Conservation (phyloP, 2,888 invertebrate genomes). For the Agonopterix heracliana region DNA sequence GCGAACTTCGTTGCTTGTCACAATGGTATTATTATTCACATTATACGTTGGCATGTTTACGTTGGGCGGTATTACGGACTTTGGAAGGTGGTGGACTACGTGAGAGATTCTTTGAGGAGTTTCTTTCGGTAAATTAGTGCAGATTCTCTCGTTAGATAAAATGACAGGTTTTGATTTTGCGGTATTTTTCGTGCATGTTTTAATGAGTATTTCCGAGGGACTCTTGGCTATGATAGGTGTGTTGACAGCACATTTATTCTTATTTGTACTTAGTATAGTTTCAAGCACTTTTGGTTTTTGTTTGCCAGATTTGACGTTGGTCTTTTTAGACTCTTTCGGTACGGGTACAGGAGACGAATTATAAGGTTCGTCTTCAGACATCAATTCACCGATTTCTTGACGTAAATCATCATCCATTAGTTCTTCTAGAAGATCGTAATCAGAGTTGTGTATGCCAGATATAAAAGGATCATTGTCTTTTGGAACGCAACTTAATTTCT, state of each 20-base stretch:
- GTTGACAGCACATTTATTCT: neutral
- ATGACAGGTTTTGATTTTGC: slow-evolving; percentile 3
- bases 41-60: slow-evolving; percentile 3
- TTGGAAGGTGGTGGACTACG: slow-evolving; percentile 1
- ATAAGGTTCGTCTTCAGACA: slow-evolving; percentile 52
- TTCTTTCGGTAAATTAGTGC: neutral
- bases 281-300: neutral
- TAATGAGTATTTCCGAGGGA: neutral
- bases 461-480: slow-evolving; percentile 46
- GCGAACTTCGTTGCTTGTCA: slow-evolving; percentile 9
- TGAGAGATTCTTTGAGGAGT: neutral
- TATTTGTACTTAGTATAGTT: neutral
- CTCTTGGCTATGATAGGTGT: neutral
- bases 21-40: slow-evolving; percentile 5
- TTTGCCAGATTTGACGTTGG: neutral
- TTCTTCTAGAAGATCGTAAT: slow-evolving; percentile 64
- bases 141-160: slow-evolving; percentile 3
- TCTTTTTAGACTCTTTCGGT: slow-evolving; percentile 14
- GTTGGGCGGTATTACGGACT: neutral
- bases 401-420: slow-evolving; percentile 61
- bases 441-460: slow-evolving; percentile 52
- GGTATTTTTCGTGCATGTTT: neutral
- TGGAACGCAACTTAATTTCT: slow-evolving; percentile 3
- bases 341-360: slow-evolving; percentile 13
- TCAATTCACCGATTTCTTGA: slow-evolving; percentile 63